Percentiles rank a stretch among this genome's conserved stretches.
phyloP scores from a whole-genome alignment of 2,888 invertebrate genomes.

The Dicyrtoma fusca region DNA sequence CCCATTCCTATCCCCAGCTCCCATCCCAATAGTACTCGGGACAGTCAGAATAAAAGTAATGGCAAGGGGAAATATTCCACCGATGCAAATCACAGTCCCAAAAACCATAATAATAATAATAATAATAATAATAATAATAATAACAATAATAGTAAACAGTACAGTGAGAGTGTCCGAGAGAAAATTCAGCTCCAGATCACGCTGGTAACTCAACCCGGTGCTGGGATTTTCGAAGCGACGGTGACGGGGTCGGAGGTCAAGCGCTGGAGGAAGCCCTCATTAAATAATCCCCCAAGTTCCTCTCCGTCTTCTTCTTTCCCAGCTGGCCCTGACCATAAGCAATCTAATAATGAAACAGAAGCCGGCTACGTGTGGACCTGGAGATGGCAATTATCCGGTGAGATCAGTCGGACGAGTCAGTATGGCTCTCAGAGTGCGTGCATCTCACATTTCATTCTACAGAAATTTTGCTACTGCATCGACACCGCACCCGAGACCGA shows the following conservation, averaged over 20 bases:
- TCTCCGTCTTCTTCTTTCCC: too few species aligned
- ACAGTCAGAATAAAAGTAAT: too few species aligned
- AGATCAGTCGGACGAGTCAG: conserved; percentile 15
- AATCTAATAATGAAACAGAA: neutral
- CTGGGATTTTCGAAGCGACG: conserved; percentile 21
- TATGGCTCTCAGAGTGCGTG: conserved; percentile 10
- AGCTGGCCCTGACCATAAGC: too few species aligned
- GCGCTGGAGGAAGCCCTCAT: too few species aligned
- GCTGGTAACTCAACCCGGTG: conserved; percentile 10
- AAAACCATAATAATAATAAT: neutral
- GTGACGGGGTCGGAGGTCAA: neutral
- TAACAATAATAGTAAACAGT: neutral
- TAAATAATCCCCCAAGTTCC: too few species aligned
- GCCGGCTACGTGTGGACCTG: neutral
- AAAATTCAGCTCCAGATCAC: conserved; percentile 17
- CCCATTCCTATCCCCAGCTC: too few species aligned
- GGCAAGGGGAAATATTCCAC: neutral
- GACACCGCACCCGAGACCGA: too few species aligned
- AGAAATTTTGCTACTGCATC: conserved; percentile 18
- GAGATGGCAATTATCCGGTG: conserved; percentile 21
- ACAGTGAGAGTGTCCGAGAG: too few species aligned
- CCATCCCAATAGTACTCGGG: too few species aligned
- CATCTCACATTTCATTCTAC: conserved; percentile 15
- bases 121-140: neutral
- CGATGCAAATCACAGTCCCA: neutral